Conservation (phyloP, 2,113 vertebrate genomes). For the Atractosteus spatula region DNA sequence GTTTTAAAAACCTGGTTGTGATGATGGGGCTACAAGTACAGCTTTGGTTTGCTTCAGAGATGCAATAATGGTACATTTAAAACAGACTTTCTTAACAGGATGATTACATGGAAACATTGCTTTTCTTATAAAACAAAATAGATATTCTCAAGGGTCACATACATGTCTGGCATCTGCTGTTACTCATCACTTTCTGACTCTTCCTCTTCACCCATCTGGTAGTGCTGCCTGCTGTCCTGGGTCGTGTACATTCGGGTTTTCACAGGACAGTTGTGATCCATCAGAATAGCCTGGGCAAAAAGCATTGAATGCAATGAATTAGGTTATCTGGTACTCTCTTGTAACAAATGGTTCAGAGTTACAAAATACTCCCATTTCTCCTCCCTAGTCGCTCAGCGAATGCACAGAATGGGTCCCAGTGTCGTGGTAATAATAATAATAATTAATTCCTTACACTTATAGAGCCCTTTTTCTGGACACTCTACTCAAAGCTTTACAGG, state of each 20-base stretch:
- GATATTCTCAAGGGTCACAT: slow-evolving; percentile 56
- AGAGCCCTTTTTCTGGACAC: no score
- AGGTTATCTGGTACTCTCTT: no score
- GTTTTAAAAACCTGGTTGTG: slow-evolving; percentile 43
- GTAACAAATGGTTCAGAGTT: no score
- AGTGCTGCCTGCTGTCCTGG: slow-evolving; percentile 77
- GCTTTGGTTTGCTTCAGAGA: slow-evolving; percentile 73
- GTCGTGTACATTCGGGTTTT: slow-evolving; percentile 91
- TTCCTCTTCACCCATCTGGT: slow-evolving; percentile 76
- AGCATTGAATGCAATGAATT: not conserved
- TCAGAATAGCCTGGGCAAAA: slow-evolving; percentile 86
- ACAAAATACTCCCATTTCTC: not conserved
- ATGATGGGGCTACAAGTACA: slow-evolving; percentile 50
- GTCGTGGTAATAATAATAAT: no score
- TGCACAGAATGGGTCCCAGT: no score
- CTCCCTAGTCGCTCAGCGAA: no score
- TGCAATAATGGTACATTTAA: slow-evolving; percentile 59
- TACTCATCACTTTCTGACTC: slow-evolving; percentile 87
- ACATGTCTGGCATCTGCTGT: slow-evolving; percentile 29
- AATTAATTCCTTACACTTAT: no score
- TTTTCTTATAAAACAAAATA: slow-evolving; percentile 71
- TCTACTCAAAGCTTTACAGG: no score
- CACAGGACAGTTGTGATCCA: slow-evolving; percentile 89
- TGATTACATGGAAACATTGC: slow-evolving; percentile 67
- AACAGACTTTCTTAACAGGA: slow-evolving; percentile 48